These are phyloP conservation scores for Formica exsecta DNA, from an alignment of 1,140 invertebrate species.

Conservation along the genomic window DNA sequence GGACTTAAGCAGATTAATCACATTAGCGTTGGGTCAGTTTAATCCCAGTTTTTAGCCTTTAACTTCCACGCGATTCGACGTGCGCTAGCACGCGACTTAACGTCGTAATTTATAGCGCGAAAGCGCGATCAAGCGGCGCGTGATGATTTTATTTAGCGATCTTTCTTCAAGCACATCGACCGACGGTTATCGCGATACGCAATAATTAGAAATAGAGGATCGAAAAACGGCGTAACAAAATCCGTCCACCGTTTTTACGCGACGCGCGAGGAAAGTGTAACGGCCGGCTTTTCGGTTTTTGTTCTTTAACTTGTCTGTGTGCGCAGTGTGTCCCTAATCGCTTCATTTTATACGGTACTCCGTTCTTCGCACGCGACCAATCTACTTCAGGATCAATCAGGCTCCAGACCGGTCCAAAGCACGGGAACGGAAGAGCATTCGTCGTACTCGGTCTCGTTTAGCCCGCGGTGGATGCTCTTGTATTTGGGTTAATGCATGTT, in stretches of 20 bases:
- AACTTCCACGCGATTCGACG: constrained; percentile 56
- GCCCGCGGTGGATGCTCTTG: constrained; percentile 63
- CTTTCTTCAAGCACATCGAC: not conserved
- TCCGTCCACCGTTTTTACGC: constrained; percentile 29
- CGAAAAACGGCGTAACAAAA: constrained; percentile 57
- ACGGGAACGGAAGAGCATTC: constrained; percentile 32
- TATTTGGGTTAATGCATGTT: constrained; percentile 74
- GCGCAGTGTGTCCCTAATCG: constrained; percentile 63
- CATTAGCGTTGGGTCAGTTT: constrained; percentile 45
- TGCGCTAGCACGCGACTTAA: constrained; percentile 37
- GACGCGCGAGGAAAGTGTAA: constrained; percentile 2
- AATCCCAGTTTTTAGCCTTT: constrained; percentile 56
- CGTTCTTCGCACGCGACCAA: constrained; percentile 38
- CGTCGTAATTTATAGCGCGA: constrained; percentile 56
- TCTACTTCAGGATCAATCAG: constrained; percentile 58
- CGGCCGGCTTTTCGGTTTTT: constrained; percentile 51
- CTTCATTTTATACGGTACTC: constrained; percentile 66
- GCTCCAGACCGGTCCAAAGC: constrained; percentile 53
- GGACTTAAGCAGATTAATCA: constrained; percentile 48
- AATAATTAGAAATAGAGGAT: constrained; percentile 32
- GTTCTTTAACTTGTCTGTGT: not conserved
- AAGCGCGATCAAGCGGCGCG: constrained; percentile 46
- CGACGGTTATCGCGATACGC: constrained; percentile 43
- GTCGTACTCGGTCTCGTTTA: constrained; percentile 45
- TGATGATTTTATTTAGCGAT: constrained; percentile 55